A percentile compares a stretch with the other conserved stretches of the same genome.
Conservation (phyloP, 2,888 invertebrate species). For the Acleris literana region DNA sequence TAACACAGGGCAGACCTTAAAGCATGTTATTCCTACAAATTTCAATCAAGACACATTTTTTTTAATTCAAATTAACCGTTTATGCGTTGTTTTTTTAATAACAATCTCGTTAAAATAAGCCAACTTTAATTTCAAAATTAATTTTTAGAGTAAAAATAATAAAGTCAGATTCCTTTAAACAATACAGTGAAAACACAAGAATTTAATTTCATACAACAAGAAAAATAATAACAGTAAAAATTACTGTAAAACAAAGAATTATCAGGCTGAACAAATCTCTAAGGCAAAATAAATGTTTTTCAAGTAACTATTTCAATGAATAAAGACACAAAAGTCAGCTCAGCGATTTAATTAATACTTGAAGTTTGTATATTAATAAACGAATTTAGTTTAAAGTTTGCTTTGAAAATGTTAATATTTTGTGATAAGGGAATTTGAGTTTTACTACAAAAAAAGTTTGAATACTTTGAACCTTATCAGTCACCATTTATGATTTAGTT, state of each 20-base stretch:
- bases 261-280: neutral
- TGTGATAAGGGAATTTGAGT: neutral
- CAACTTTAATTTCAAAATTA: no score
- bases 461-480: no score
- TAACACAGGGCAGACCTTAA: no score
- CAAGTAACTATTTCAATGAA: neutral
- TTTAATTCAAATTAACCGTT: no score
- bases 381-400: constrained; percentile 6
- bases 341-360: constrained; percentile 15
- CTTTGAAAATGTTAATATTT: neutral
- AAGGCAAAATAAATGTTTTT: constrained; percentile 7
- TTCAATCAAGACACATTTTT: no score
- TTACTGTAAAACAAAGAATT: constrained; percentile 11
- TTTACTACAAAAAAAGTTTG: no score
- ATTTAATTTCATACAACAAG: neutral
- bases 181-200: neutral
- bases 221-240: neutral
- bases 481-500: no score
- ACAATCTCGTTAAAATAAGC: no score
- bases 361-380: constrained; percentile 5
- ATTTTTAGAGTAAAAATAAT: no score
- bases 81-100: no score
- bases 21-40: no score
- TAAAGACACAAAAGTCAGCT: neutral
- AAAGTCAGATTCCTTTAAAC: no score